Evolutionary conservation across 2,888 invertebrate species (phyloP), one percentile per base, ranked within the genome.

Genomic region (Eristalinus aeneus): DNA sequence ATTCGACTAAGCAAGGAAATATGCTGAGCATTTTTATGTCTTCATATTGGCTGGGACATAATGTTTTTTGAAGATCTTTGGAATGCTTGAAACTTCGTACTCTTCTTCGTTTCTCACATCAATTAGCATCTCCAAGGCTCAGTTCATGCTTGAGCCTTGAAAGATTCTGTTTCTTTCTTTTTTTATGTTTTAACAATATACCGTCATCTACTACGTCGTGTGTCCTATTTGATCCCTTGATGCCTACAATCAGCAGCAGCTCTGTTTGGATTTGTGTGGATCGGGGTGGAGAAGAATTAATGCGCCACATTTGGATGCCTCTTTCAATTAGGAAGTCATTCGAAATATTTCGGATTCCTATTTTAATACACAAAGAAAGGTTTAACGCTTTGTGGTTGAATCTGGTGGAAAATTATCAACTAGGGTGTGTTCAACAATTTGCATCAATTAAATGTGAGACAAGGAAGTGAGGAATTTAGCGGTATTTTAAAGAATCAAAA

Each of bases 91-190:
- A 39, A 36, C 58, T 61, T 27, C 16, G 56, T 67, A 10, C 3
- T 65, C 22, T 11, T 27, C 53, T 74, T 10, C 16, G 61, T 39
- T 65, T 80, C 86, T 86, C 82, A 86, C 86, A 67, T 82, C 77
- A 86, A 86, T 86, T 82, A 86, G 86, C 88, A 84, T 88, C 83
- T 90, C 89, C 83, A 89, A 73, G 74, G 69, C 73, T 83, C 53
- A 64, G 58, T 8, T 69, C 46, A 34, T 39, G 61, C 27, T 5
- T 27, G 68, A 60, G 65, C 64, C 31, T 58, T 53, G 65, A 34
- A 12, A 58, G 58, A 27, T 4, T 22, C 16, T 34, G 54, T 36
- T 16, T 10, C 54, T 12, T 23, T 72, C 27, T 16, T 10, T 63
- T 12, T 23, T 72, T 34, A 34, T 53, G 63, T 53, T 72, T 16